Evolutionary conservation across 2,888 invertebrate species (phyloP).

Genomic region (Ophion ventricosus): DNA sequence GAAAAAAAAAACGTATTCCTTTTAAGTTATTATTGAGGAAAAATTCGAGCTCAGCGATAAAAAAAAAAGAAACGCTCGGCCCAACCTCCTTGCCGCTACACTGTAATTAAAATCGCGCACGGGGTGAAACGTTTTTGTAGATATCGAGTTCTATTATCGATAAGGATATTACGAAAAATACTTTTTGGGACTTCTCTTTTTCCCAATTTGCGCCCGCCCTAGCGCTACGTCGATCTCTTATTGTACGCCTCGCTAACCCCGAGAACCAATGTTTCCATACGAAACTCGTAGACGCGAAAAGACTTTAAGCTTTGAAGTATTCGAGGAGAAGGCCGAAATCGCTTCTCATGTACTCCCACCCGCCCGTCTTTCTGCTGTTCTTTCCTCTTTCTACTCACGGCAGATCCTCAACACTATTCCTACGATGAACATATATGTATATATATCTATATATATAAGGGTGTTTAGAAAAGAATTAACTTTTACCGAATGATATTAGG

Average conservation of each 20-base stretch:
- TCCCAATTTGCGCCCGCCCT: conserved; percentile 4
- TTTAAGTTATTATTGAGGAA: conserved; percentile 35
- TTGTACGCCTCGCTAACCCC: conserved; percentile 9
- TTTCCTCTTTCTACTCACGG: neutral
- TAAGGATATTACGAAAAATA: conserved; percentile 12
- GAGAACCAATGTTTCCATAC: conserved; percentile 40
- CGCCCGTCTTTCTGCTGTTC: neutral
- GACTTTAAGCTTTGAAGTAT: conserved; percentile 55
- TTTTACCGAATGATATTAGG: neutral
- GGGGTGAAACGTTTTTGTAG: conserved; percentile 48
- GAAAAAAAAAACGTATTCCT: conserved; percentile 25
- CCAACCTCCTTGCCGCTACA: neutral
- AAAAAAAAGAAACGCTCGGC: conserved; percentile 24
- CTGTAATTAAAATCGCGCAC: conserved; percentile 23
- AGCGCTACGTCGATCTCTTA: conserved; percentile 32
- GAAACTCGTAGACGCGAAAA: conserved; percentile 44
- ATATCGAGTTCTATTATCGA: conserved; percentile 55
- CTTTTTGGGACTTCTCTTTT: conserved; percentile 43
- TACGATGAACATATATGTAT: neutral
- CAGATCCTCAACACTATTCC: conserved; percentile 1
- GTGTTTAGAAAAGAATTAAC: neutral
- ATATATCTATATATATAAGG: neutral
- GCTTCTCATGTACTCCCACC: conserved; percentile 5
- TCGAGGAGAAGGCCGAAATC: neutral
- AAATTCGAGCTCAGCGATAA: neutral